Base-by-base conservation (phyloP, 2,888 invertebrate genomes). In the Drosophila mercatorum region DNA sequence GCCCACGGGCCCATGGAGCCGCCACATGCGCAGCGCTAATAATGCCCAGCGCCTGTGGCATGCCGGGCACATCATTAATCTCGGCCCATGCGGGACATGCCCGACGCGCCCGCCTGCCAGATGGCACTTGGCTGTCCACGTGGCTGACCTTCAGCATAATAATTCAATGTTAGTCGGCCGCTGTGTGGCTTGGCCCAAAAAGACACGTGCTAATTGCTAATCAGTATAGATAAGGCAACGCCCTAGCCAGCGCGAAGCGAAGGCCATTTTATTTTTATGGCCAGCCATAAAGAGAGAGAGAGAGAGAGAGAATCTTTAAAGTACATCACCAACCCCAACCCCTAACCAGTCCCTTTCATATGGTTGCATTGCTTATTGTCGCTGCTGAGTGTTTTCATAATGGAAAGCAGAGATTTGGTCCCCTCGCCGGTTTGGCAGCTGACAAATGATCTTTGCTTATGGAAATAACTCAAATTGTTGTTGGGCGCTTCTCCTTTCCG, bases 151-250 rank as follows among this genome's bases (percentile, higher is more conserved):
- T 84, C 79, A 81, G 76, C 76, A 84, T 75, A 88, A 84, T 84
- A 84, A 84, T 83, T 84, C 86, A 84, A 83, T 85, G 83, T 68
- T 72, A 58, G 72, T 63, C 58, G 78, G 53, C 43, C n/a, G 55
- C 64, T 63, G 66, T 51, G 36, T 4, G 51, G 51, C 51, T 17
- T 63, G 46, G 67, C 61, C 49, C 56, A 67, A 44, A 55, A 72
- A 75, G 86, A 88, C 88, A 84, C 88, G 84, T 88, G 84, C 88
- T 84, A 84, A 84, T 84, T 84, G 84, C 88, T 84, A 84, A 84
- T 84, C 84, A 88, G 76, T 61, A 64, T 73, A 79, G 88, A 88
- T 88, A 84, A 85, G 70, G 64, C 72, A 66, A 52, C 61, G 62
- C 52, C 66, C 55, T 36, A 22, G 26, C 62, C 14, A 34, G 52